These are phyloP conservation scores for Tenthredo scrophulariae DNA, from an alignment of 2,888 invertebrate species.

Conservation along the genomic window DNA sequence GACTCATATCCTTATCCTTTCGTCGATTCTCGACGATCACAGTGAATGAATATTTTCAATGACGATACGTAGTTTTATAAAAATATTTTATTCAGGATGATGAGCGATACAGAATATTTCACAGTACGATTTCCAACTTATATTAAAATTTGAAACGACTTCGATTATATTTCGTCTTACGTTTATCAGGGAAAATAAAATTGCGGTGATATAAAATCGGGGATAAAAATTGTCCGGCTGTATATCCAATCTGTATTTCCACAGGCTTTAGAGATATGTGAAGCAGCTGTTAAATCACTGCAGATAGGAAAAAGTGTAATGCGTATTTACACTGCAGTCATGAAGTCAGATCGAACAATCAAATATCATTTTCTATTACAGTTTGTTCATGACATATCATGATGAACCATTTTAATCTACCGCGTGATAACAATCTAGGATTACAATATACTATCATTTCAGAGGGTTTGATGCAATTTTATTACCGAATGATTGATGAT, in stretches of 20 bases:
- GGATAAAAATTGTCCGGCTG: background rate
- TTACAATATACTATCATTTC: background rate
- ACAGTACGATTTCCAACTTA: background rate
- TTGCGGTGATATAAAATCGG: background rate
- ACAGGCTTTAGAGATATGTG: background rate
- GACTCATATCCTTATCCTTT: background rate
- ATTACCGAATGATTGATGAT: background rate
- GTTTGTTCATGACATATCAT: background rate
- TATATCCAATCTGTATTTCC: background rate
- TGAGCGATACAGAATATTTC: background rate
- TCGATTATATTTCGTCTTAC: background rate
- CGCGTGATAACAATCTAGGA: background rate
- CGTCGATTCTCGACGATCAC: background rate
- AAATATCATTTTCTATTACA: background rate
- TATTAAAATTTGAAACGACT: background rate
- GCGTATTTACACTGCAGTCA: too few relatives aligned
- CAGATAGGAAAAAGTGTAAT: background rate
- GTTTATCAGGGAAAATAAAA: background rate
- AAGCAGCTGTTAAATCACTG: conserved; percentile 9
- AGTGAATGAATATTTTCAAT: background rate
- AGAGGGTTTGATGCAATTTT: background rate
- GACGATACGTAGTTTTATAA: background rate
- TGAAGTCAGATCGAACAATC: background rate
- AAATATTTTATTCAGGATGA: background rate
- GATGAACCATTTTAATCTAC: conserved; percentile 23